Percentiles rank a stretch among this genome's conserved stretches.
phyloP scores from a whole-genome alignment of 1,140 invertebrate species.

The Drosophila obscura region DNA sequence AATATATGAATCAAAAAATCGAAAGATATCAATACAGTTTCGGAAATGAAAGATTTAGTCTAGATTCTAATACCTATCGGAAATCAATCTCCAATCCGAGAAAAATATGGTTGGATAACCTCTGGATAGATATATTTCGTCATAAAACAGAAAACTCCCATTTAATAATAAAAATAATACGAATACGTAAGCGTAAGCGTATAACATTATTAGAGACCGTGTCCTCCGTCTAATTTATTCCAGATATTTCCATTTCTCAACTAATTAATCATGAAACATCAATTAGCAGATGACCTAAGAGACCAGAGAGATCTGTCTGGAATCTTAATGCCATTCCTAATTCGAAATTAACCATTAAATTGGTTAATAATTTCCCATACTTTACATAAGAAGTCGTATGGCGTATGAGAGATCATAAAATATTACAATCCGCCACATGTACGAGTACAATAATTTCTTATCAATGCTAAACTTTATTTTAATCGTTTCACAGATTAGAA shows the following conservation, averaged over 20 bases:
- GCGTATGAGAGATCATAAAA: constrained; percentile 23
- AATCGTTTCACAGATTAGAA: constrained; percentile 15
- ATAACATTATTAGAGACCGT: neutral
- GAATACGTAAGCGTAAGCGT: neutral
- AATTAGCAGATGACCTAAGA: constrained; percentile 50
- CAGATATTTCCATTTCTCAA: constrained; percentile 28
- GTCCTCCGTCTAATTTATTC: constrained; percentile 3
- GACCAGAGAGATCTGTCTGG: constrained; percentile 9
- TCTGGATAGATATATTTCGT: no score
- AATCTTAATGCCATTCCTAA: constrained; percentile 20
- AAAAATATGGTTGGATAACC: no score
- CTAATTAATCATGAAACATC: constrained; percentile 43
- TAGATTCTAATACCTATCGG: no score
- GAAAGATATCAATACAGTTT: no score
- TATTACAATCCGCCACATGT: constrained; percentile 16
- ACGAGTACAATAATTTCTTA: constrained; percentile 14
- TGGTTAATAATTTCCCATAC: neutral
- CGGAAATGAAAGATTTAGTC: no score
- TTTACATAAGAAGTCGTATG: constrained; percentile 11
- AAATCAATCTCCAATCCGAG: no score
- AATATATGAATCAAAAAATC: no score
- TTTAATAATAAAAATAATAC: neutral
- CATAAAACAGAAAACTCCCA: neutral
- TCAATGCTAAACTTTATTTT: constrained; percentile 12
- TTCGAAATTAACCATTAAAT: constrained; percentile 10